Evolutionary conservation across 92 coral and sea anemone species (phyloP).

Genomic region (Porites rus): DNA sequence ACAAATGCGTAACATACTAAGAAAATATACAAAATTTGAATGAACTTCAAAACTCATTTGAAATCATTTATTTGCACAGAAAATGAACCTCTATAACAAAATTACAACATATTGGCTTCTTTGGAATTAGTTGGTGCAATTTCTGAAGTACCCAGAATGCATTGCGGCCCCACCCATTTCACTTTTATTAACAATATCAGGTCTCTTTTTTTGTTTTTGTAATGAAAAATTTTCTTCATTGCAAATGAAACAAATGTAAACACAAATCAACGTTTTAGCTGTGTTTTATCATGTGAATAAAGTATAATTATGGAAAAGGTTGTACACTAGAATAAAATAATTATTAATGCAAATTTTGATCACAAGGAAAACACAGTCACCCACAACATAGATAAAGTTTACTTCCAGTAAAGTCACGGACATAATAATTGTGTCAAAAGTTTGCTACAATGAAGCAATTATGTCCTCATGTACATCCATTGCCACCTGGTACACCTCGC

Average conservation of each 20-base stretch:
- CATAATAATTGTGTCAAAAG: too few relatives aligned
- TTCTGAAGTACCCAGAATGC: constrained; percentile 28
- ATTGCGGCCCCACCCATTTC: constrained; percentile 3
- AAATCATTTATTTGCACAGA: neutral
- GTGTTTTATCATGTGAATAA: too few relatives aligned
- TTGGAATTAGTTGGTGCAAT: neutral
- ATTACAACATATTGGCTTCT: neutral
- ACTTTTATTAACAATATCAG: neutral
- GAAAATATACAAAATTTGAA: constrained; percentile 9
- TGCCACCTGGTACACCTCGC: constrained; percentile 37
- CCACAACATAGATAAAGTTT: neutral
- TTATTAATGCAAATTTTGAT: neutral
- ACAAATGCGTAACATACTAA: constrained; percentile 17
- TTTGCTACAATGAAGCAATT: constrained; percentile 23
- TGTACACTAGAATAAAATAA: too few relatives aligned
- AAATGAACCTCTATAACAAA: neutral
- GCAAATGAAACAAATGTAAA: neutral
- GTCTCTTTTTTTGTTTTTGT: neutral
- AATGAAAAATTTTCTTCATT: neutral
- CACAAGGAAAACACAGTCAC: neutral
- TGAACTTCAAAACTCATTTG: neutral
- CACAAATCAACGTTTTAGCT: too few relatives aligned
- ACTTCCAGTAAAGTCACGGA: neutral
- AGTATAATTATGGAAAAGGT: too few relatives aligned
- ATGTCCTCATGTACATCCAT: constrained; percentile 56